Evolutionary conservation across 2,113 vertebrate species (phyloP), one percentile per base, ranked within the genome.

Genomic region (Dicentrarchus labrax): DNA sequence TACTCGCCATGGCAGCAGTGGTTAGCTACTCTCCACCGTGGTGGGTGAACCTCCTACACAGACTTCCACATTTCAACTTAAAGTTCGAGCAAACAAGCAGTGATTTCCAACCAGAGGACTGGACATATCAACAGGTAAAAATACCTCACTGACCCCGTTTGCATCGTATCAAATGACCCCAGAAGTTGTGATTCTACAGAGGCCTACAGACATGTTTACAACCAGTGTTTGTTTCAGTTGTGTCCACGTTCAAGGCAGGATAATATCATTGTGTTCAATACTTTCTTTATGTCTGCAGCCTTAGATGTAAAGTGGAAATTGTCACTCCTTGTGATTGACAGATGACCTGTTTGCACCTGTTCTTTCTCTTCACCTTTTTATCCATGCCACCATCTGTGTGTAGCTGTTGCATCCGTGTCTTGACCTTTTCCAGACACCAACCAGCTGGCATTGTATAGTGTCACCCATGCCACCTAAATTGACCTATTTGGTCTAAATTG

Each of bases 41-140:
- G 98, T 99, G 98, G 98, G 98, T 97, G 76, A 97, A 92, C 91
- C 95, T 99, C 21, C 92, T 99, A 16, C 97, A 99, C 96, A 96
- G 96, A 86, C 94, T 99, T 72, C 98, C 98, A 53, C 98, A 98
- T 89, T 94, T 98, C 91, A 96, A 95, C 95, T 93, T 99, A 39
- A 95, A 91, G 81, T 98, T 98, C 90, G 96, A 99, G 91, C 92
- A 96, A 86, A 96, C 96, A 4, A 96, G 94, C 94, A 96, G 96
- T 69, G 97, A 97, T 70, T 99, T 99, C 94, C 96, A 92, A 72
- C 98, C 98, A 0, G 96, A 97, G 66, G 97, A 99, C 88, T 76
- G 94, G 39, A 95, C 97, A 36, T 99, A 99, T 93, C 98, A 98
- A 95, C 96, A 99, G 97, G 98, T 99, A 95, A 85, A 66, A 6